phyloP scores from a whole-genome alignment of 2,797 vertebrate species.

The Buceros bicornis region DNA sequence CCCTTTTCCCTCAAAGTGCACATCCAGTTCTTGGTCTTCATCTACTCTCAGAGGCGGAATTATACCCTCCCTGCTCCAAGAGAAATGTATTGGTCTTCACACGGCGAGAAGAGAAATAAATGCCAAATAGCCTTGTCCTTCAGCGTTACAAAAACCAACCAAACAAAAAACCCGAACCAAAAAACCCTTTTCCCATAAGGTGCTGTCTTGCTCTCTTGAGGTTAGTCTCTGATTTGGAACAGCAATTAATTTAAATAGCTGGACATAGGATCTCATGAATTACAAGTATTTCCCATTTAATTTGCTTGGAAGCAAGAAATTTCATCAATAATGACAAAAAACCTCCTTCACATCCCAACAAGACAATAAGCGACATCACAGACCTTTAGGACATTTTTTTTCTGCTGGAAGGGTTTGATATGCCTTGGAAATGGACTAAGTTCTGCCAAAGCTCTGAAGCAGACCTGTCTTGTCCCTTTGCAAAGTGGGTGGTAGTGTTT shows the following conservation, averaged over 20 bases:
- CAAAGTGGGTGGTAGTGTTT: not conserved
- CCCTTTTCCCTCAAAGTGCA: not conserved
- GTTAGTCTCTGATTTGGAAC: not conserved
- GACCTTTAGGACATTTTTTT: not conserved
- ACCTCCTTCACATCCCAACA: not conserved
- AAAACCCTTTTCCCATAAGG: not conserved
- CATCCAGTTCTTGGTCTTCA: not conserved
- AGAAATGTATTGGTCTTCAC: not conserved
- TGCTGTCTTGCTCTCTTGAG: not conserved
- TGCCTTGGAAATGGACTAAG: not conserved
- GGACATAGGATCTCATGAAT: not conserved
- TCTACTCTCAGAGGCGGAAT: not conserved
- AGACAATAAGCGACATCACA: not conserved
- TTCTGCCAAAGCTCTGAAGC: not conserved
- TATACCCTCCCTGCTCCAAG: not conserved
- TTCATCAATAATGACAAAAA: not conserved
- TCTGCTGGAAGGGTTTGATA: not conserved
- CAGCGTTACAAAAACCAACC: not conserved
- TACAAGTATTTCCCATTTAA: not conserved
- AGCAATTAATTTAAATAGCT: not conserved
- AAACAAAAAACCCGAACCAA: not conserved
- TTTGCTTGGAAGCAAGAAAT: not conserved
- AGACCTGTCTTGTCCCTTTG: not conserved
- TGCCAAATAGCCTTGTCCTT: not conserved
- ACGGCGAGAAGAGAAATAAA: not conserved